Conservation (phyloP, 2,888 invertebrate genomes). For the Trachelus troglodyta region DNA sequence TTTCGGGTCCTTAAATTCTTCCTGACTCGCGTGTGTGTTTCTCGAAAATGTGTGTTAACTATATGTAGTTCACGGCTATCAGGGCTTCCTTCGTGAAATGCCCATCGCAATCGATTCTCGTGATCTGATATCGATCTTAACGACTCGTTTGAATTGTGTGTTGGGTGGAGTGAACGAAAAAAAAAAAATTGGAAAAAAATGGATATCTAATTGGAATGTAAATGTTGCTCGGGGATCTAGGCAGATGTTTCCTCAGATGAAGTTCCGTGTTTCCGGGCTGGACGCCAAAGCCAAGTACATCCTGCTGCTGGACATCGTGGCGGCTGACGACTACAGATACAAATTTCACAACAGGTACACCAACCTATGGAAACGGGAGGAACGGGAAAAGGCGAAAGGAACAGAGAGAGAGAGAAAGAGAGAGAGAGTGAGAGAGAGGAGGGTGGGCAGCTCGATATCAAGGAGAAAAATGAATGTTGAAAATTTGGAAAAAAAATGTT, state of each 20-base stretch:
- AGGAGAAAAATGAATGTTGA: background rate
- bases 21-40: background rate
- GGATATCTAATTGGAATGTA: conserved; percentile 42
- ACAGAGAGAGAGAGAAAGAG: conserved; percentile 9
- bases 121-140: no score
- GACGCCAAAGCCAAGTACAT: conserved; percentile 99
- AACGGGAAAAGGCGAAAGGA: conserved; percentile 4
- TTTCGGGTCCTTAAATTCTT: background rate
- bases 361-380: conserved; percentile 1
- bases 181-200: background rate
- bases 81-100: no score
- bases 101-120: no score
- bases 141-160: no score
- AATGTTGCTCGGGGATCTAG: conserved; percentile 73
- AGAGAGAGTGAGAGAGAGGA: conserved; percentile 5
- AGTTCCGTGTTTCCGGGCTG: conserved; percentile 97
- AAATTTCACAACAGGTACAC: conserved; percentile 94
- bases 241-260: conserved; percentile 99
- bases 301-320: conserved; percentile 97
- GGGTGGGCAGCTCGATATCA: conserved; percentile 11
- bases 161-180: background rate
- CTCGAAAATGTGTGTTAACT: background rate
- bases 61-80: no score
- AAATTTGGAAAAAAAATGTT: no score
- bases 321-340: conserved; percentile 98